Base-by-base conservation (phyloP, 2,888 invertebrate species). In the Drosophila melanosoma region DNA sequence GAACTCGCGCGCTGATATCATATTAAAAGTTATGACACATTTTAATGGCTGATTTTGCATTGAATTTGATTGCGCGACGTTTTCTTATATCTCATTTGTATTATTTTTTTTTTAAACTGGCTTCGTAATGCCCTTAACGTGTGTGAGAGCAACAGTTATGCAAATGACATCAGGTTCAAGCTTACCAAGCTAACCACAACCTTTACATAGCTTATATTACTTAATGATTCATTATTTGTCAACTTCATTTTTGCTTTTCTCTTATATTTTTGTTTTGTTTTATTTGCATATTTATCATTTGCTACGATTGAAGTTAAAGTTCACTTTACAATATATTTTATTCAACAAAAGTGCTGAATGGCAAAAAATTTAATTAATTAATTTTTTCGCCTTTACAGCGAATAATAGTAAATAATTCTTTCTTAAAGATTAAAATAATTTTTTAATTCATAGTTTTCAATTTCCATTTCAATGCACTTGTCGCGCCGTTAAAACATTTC, bases 11-110 rank as follows among this genome's bases (percentile, higher is more conserved):
- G 64, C 64, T 74, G 70, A 70, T 78, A 58, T 74, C 77, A 67
- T 56, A 36, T 64, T 56, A 61, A 74, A 64, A 79, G 70, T 74
- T 74, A 70, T 78, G 77, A 78, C 79, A 79, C 66, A 74, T 79
- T 74, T 74, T 53, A 67, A 69, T 69, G 51, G 60, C 57, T 51
- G 23, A 66, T 67, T 69, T 77, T 58, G 79, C 79, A 77, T 79
- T 69, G 69, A 79, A 70, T 74, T 77, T 29, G 62, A 65, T 23
- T 45, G 45, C 15, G 45, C 23, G 15, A 23, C 45, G 8, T 23
- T 15, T 45, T 23, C 23, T 45, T 45, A 38, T 8, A 17, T 17
- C 0, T 8, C 8, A 3, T 38, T 7, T 20, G 6, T 42, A 11
- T 20, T 42, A 11, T 54, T 52, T 15, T 32, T 62, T 62, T 59